phyloP scores from a whole-genome alignment of 2,797 vertebrate genomes.

The Gymnoscopelus braueri region DNA sequence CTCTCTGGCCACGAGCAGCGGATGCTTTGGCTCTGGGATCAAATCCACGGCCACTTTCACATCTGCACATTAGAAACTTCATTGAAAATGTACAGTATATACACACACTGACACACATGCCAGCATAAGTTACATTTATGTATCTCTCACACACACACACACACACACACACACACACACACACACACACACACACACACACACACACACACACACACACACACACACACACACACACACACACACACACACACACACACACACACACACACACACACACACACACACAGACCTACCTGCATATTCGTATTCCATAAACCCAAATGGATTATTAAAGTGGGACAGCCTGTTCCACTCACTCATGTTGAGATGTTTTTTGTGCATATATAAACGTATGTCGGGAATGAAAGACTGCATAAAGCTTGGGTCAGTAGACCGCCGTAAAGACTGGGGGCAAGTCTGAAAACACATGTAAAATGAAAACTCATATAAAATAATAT shows the following conservation, averaged over 20 bases:
- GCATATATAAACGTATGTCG: constrained; percentile 84
- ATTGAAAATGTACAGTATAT: background rate
- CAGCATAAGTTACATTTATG: background rate
- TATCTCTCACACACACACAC: no score
- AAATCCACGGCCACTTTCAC: constrained; percentile 64
- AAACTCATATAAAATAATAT: background rate
- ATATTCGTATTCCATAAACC: constrained; percentile 87
- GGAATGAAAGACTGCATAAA: constrained; percentile 82
- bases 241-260: background rate
- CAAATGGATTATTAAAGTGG: constrained; percentile 88
- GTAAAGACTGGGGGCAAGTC: constrained; percentile 84
- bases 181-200: background rate
- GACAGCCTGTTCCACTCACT: constrained; percentile 87
- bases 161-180: background rate
- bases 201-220: constrained; percentile 67
- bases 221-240: constrained; percentile 46
- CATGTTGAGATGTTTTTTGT: constrained; percentile 76
- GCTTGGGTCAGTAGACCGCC: constrained; percentile 71
- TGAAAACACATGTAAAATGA: constrained; percentile 38
- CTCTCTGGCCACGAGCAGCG: constrained; percentile 71
- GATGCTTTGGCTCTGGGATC: constrained; percentile 71
- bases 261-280: background rate
- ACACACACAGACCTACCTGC: constrained; percentile 65
- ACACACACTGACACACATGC: no score
- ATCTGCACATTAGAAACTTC: constrained; percentile 45